Conservation (phyloP, 2,888 invertebrate genomes). For the Limenitis camilla region DNA sequence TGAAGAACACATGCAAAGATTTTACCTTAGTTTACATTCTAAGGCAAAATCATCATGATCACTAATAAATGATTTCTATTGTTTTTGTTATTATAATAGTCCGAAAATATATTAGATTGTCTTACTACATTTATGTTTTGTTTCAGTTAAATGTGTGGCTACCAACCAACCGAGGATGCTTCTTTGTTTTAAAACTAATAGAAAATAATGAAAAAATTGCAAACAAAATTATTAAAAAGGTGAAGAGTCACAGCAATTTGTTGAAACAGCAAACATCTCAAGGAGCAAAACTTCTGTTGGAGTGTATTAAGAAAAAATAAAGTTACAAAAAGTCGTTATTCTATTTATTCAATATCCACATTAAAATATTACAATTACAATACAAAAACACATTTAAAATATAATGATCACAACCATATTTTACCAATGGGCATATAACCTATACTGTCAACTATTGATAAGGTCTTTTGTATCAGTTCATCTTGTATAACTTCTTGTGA, state of each 20-base stretch:
- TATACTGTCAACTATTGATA: conserved; percentile 43
- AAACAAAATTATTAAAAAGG: conserved; percentile 58
- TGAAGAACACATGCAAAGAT: background rate
- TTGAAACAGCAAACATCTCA: conserved; percentile 72
- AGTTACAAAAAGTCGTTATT: conserved; percentile 18
- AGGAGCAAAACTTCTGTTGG: conserved; percentile 78
- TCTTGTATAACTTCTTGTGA: conserved; percentile 55
- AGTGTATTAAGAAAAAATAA: conserved; percentile 63
- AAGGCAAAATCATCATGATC: no score
- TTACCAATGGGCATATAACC: conserved; percentile 45
- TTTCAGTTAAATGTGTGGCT: conserved; percentile 79
- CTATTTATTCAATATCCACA: conserved; percentile 11
- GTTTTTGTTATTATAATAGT: no score
- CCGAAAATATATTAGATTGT: no score
- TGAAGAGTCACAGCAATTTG: conserved; percentile 55
- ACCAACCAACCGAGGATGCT: conserved; percentile 83
- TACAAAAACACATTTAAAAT: background rate
- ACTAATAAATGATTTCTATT: no score
- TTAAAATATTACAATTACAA: background rate
- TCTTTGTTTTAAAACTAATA: conserved; percentile 78
- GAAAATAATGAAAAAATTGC: conserved; percentile 73
- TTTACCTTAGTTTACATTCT: background rate
- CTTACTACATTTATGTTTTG: background rate
- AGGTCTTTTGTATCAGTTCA: conserved; percentile 50
- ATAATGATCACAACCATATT: conserved; percentile 42